Evolutionary conservation across 1,140 invertebrate species (phyloP), one percentile per base, ranked within the genome.

Genomic region (Pantala flavescens): DNA sequence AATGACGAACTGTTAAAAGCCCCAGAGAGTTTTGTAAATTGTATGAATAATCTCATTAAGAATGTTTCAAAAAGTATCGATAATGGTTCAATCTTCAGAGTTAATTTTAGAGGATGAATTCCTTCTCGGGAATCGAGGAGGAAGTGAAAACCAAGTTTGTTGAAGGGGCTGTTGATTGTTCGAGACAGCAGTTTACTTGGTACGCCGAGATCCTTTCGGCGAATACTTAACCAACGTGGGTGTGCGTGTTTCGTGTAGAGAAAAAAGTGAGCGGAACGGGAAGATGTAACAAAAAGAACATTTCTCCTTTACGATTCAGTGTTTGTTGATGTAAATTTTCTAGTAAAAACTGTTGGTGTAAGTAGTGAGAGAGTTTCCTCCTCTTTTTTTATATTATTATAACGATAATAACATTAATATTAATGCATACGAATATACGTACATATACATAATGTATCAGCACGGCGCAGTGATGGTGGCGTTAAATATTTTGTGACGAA

Each of bases 351-450:
- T 63, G 49, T 63, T 63, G 49, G 49, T 63, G 49, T 63, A 63
- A 63, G 49, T 63, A 63, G 49, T 63, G 49, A 63, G 49, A 63
- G n/a, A 63, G n/a, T 63, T 63, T 63, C 49, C 28, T 63, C 12
- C 49, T 21, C 49, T 63, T 63, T 36, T 36, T 63, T 63, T 63
- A 63, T 63, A 63, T 63, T 7, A 63, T 63, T 19, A 63, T 36
- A 36, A 36, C 28, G 28, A 36, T 36, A 36, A 36, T 36, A 36
- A 36, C 28, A 36, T 36, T 63, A 19, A 63, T 63, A 63, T 63
- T 63, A 63, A 63, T 63, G n/a, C n/a, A 63, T 63, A 63, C n/a
- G n/a, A 63, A 63, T 63, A 63, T 63, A 63, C n/a, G n/a, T 63
- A 63, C n/a, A 63, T 63, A 63, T 63, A 63, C 49, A 63, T 63